Base-by-base conservation (phyloP, 2,797 vertebrate species). In the Denticeps clupeoides region DNA sequence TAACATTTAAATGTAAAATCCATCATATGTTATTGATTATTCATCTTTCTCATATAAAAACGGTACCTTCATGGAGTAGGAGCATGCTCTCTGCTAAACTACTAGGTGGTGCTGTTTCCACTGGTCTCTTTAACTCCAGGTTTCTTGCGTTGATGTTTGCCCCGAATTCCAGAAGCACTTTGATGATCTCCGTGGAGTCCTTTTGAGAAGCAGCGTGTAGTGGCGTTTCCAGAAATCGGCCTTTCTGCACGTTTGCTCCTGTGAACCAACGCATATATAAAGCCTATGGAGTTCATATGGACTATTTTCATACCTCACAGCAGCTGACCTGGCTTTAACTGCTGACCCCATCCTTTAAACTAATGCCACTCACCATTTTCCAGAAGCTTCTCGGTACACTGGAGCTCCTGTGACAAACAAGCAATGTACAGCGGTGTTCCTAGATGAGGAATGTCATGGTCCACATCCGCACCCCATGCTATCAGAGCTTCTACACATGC, bases 161-260 rank as follows among this genome's bases (percentile, higher is more conserved):
- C 12, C 93, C 93, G 42, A 89, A 94, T 41, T 97, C 91, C n/a
- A 97, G 68, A 41, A 97, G 72, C 58, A 90, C 50, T n/a, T 70
- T 83, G 41, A 91, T 70, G 1, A 86, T 86, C 55, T 92, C 92
- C 2, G 71, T 55, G 44, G 73, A 81, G 67, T 88, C 77, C 51
- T 86, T 86, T 41, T 87, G 85, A 51, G 84, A 90, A 6, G 91
- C 88, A 1, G 79, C 89, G 2, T 97, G 92, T 7, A 97, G 68
- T 1, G 93, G 91, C 2, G 84, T 92, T 45, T 94, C 91, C 51
- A 80, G 42, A 31, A 83, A 82, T 48, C 79, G 83, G 45, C 93
- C 92, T 45, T 81, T 79, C 55, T 89, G 89, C 1, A 91, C 89
- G 3, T 79, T 82, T 58, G 90, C 92, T 21, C 92, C 93, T 97